Percentiles rank a stretch among this genome's conserved stretches.
Conservation (phyloP, 2,113 vertebrate species). For the Megaceryle maxima region DNA sequence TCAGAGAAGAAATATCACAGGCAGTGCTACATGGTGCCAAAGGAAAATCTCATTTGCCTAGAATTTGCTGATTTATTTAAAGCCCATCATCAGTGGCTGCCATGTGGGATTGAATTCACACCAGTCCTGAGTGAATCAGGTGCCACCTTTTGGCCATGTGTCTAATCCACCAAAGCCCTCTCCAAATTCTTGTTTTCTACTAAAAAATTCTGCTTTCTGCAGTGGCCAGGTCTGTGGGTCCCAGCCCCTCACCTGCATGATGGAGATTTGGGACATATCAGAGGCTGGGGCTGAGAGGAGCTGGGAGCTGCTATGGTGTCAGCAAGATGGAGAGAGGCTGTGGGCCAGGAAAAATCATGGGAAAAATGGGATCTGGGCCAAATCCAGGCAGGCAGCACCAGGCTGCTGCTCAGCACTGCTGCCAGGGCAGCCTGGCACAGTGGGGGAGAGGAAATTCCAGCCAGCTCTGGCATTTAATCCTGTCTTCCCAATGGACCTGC, state of each 20-base stretch:
- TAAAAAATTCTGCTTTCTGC: background rate
- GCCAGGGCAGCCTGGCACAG: background rate
- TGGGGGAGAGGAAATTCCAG: background rate
- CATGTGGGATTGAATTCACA: background rate
- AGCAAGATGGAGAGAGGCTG: background rate
- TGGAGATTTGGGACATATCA: background rate
- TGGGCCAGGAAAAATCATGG: background rate
- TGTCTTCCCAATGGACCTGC: background rate
- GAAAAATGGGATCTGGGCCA: background rate
- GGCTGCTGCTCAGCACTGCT: background rate
- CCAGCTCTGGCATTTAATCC: background rate
- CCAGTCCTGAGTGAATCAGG: background rate
- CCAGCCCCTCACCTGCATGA: background rate
- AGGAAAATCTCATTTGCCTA: background rate
- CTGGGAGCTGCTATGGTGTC: background rate
- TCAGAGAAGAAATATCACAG: background rate
- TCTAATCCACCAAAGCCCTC: background rate
- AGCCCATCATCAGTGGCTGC: background rate
- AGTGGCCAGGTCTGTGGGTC: background rate
- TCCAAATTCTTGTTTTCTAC: background rate
- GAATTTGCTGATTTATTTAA: conserved; percentile 8
- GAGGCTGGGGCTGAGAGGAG: background rate
- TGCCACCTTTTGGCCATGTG: background rate
- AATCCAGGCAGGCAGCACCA: background rate
- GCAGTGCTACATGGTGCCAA: background rate